Evolutionary conservation across 2,888 invertebrate species (phyloP), one percentile per base, ranked within the genome.

Genomic region (Andricus quercusramuli): DNA sequence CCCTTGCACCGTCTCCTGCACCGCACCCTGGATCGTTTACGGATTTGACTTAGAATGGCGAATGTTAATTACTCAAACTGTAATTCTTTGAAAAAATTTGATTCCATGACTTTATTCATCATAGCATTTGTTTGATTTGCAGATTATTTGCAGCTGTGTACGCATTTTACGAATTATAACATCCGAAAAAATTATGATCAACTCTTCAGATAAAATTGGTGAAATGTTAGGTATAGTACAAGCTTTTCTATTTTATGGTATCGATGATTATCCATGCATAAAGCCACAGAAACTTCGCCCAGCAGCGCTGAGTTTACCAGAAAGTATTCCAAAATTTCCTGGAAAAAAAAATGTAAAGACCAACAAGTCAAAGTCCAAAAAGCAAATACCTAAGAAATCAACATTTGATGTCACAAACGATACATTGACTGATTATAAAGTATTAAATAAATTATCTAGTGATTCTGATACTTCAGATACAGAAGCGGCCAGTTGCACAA

Each of bases 281-380:
- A 85, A 80, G 51, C 90, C 90, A 3, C 88, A 89, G 79, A 22
- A 80, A 66, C 84, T 92, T 51, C 89, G 87, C 68, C 92, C 92
- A 78, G 90, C 91, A 17, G 89, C 89, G 3, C 90, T 92, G 91
- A 91, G 91, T 83, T 86, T 92, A 22, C 92, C 92, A n/a, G 92
- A 91, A 76, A 84, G 85, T 13, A 82, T 88, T 25, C 87, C 89
- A 44, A 74, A 82, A 4, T 81, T 88, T 78, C 89, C 90, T 5
- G 90, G 89, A 78, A 89, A 89, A 44, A 89, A 80, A 80, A 29
- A 17, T 62, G 13, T 9, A 37, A 41, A 51, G n/a, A 67, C 1
- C 77, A 59, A 79, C 13, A 84, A 83, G 64, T 44, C 62, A 32
- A 82, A 80, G 41, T 77, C 64, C 67, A 84, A 79, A 77, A 68